Conservation (phyloP, 2,797 vertebrate genomes). For the Melanotaenia boesemani region DNA sequence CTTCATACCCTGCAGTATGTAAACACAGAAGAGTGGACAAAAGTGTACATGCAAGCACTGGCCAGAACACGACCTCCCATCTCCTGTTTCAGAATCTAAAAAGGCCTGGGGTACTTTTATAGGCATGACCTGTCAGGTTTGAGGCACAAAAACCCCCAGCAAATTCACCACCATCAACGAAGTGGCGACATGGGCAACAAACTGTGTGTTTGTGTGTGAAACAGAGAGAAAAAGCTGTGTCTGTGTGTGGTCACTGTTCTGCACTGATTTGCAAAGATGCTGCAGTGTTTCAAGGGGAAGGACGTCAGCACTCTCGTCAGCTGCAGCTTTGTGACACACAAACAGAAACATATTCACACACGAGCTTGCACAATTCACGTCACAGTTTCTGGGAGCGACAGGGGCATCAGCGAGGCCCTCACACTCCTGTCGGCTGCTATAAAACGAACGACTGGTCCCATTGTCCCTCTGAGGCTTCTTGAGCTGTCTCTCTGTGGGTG, state of each 20-base stretch:
- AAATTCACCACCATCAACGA: conserved; percentile 1
- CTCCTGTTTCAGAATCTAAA: conserved; percentile 9
- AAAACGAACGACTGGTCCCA: conserved; percentile 53
- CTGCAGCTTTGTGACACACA: conserved; percentile 38
- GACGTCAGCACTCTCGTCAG: conserved; percentile 44
- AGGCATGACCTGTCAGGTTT: conserved; percentile 16
- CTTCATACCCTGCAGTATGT: conserved; percentile 52
- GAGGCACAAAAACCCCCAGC: neutral
- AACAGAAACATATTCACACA: conserved; percentile 10
- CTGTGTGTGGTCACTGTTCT: conserved; percentile 14
- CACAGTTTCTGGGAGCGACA: conserved; percentile 46
- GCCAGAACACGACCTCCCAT: conserved; percentile 17
- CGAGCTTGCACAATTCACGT: conserved; percentile 18
- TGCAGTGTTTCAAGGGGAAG: conserved; percentile 54
- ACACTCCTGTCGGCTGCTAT: conserved; percentile 53
- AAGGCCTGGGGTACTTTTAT: conserved; percentile 10
- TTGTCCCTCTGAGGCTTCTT: conserved; percentile 55
- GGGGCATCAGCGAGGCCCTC: conserved; percentile 23
- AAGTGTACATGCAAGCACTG: conserved; percentile 24
- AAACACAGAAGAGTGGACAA: conserved; percentile 58
- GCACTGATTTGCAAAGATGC: conserved; percentile 27
- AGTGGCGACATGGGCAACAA: conserved; percentile 11
- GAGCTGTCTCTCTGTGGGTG: conserved; percentile 13
- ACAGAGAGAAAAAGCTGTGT: conserved; percentile 2
- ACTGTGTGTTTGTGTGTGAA: conserved; percentile 3